Conservation (phyloP, 2,797 vertebrate species). For the Mus spretus region DNA sequence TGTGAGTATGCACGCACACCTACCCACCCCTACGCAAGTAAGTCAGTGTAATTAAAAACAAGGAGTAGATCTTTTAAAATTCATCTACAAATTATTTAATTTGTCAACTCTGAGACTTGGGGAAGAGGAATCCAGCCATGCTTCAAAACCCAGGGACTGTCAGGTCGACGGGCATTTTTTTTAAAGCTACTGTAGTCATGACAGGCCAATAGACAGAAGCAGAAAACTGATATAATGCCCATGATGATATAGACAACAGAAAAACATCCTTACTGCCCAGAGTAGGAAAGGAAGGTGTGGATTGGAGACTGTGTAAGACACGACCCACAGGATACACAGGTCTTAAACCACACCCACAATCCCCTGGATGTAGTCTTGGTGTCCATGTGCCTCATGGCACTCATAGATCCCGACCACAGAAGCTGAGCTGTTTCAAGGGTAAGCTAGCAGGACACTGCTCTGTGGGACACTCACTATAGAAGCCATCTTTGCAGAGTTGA, state of each 20-base stretch:
- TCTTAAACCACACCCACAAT: background rate
- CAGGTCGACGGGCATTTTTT: background rate
- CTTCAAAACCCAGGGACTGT: background rate
- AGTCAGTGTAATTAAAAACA: background rate
- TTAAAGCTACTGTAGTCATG: background rate
- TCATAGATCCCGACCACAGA: background rate
- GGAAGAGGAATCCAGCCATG: background rate
- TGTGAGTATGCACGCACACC: background rate
- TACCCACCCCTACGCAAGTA: background rate
- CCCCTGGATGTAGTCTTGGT: fast-evolving
- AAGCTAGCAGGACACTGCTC: background rate
- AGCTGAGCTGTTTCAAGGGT: background rate
- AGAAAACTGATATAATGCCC: background rate
- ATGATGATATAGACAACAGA: background rate
- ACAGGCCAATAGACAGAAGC: background rate
- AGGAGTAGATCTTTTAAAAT: background rate
- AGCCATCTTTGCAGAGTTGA: background rate
- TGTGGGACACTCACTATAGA: background rate
- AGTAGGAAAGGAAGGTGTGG: background rate
- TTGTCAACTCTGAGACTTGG: background rate
- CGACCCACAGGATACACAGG: fast-evolving
- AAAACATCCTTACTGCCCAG: background rate
- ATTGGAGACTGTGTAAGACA: background rate
- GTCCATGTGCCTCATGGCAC: background rate
- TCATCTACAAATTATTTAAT: background rate